phyloP scores from a whole-genome alignment of 2,113 vertebrate species.

The Xyrauchen texanus region DNA sequence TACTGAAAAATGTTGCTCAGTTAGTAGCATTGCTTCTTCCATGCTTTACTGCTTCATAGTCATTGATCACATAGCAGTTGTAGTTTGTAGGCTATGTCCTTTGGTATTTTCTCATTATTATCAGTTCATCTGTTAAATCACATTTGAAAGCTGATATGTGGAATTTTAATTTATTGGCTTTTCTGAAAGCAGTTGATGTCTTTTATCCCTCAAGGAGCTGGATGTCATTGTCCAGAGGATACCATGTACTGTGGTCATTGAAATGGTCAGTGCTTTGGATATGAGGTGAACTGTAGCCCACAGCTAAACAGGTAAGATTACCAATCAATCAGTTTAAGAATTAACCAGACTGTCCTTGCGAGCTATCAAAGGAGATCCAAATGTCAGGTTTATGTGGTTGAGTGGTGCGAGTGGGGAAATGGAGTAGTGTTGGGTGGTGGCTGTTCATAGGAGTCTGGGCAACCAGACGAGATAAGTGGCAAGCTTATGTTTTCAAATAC shows the following conservation, averaged over 20 bases:
- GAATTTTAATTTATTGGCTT: no score
- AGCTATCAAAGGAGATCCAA: conserved; percentile 67
- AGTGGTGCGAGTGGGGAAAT: not conserved
- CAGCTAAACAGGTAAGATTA: conserved; percentile 71
- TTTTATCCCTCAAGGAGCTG: no score
- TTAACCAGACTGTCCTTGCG: conserved; percentile 58
- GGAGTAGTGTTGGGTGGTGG: not conserved
- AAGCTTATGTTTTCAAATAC: conserved; percentile 68
- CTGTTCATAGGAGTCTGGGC: conserved; percentile 21
- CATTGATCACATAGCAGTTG: no score
- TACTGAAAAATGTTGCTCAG: no score
- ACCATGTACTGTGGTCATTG: no score
- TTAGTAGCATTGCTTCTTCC: conserved; percentile 52
- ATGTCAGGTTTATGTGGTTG: conserved; percentile 63
- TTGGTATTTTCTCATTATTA: no score
- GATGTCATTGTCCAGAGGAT: no score
- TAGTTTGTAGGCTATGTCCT: no score
- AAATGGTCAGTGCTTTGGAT: conserved; percentile 43
- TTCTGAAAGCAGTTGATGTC: no score
- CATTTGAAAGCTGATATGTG: no score
- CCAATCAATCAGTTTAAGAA: conserved; percentile 60
- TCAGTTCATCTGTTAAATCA: no score
- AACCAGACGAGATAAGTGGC: conserved; percentile 73
- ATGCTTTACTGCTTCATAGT: not conserved
- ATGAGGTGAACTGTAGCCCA: conserved; percentile 51